Conservation (phyloP, 1,140 invertebrate species). For the Drosophila chauvacae region DNA sequence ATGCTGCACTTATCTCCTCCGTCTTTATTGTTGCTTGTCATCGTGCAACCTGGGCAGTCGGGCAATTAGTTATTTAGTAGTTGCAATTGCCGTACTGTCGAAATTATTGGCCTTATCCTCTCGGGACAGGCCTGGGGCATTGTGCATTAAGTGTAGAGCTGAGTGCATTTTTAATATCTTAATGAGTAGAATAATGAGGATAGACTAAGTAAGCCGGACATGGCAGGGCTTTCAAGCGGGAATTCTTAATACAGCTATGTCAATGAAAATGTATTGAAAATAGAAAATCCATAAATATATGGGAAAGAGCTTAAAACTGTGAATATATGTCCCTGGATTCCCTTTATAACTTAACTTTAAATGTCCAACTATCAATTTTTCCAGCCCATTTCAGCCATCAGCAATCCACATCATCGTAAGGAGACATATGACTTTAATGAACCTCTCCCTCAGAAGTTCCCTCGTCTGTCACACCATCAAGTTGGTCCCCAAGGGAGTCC, state of each 20-base stretch:
- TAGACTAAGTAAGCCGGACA: no score
- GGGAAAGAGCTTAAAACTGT: background rate
- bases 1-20: conserved; percentile 40
- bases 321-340: background rate
- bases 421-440: conserved; percentile 44
- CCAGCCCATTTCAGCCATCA: conserved; percentile 31
- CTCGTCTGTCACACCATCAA: conserved; percentile 27
- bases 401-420: conserved; percentile 18
- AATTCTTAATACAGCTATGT: no score
- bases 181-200: conserved; percentile 38
- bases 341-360: conserved; percentile 6
- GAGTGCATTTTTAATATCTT: conserved; percentile 46
- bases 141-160: conserved; percentile 45
- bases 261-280: background rate
- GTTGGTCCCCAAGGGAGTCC: conserved; percentile 13
- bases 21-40: conserved; percentile 36
- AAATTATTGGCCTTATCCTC: conserved; percentile 42
- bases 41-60: conserved; percentile 27
- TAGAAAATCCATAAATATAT: background rate
- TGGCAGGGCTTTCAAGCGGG: no score
- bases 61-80: conserved; percentile 76
- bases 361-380: conserved; percentile 6
- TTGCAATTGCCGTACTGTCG: conserved; percentile 51
- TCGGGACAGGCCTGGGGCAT: conserved; percentile 11
- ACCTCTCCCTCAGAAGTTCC: conserved; percentile 19